These are phyloP conservation scores for Hemibagrus wyckioides DNA, from an alignment of 2,113 vertebrate genomes.

Conservation along the genomic window DNA sequence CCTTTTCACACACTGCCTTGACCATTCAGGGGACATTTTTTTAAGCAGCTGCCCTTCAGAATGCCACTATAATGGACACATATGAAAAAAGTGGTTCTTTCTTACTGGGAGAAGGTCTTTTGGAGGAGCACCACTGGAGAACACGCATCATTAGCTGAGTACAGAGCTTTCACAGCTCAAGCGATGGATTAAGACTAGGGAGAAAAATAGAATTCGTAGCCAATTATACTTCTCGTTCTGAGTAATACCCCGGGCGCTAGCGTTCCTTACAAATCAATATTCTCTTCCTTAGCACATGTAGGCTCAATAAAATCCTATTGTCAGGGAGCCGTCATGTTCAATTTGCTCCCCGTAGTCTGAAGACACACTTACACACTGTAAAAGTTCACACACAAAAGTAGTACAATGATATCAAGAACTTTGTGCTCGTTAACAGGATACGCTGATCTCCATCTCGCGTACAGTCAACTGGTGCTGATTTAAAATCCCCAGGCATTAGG, in stretches of 20 bases:
- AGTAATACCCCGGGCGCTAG: not conserved
- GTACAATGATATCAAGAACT: not conserved
- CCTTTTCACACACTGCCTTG: constrained; percentile 34
- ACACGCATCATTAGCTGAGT: constrained; percentile 36
- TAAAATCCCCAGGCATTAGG: constrained; percentile 19
- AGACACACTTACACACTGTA: not conserved
- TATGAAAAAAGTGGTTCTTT: constrained; percentile 32
- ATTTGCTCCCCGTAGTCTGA: not conserved
- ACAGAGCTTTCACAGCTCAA: constrained; percentile 23
- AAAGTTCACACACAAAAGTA: not conserved
- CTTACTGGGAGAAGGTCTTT: constrained; percentile 1
- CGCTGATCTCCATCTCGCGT: not conserved
- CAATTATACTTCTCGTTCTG: constrained; percentile 31
- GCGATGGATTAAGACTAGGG: constrained; percentile 28
- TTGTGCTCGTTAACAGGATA: constrained; percentile 25
- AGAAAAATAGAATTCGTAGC: constrained; percentile 36
- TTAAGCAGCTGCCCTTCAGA: constrained; percentile 38
- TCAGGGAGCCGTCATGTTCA: constrained; percentile 31
- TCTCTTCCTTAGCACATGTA: constrained; percentile 35
- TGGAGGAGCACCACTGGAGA: constrained; percentile 20
- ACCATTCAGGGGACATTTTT: constrained; percentile 30
- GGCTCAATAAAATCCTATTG: constrained; percentile 37
- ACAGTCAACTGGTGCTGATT: constrained; percentile 16
- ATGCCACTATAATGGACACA: constrained; percentile 38
- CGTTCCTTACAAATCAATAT: constrained; percentile 38